Base-by-base conservation (phyloP, 2,797 vertebrate species). In the Crax fasciolata region DNA sequence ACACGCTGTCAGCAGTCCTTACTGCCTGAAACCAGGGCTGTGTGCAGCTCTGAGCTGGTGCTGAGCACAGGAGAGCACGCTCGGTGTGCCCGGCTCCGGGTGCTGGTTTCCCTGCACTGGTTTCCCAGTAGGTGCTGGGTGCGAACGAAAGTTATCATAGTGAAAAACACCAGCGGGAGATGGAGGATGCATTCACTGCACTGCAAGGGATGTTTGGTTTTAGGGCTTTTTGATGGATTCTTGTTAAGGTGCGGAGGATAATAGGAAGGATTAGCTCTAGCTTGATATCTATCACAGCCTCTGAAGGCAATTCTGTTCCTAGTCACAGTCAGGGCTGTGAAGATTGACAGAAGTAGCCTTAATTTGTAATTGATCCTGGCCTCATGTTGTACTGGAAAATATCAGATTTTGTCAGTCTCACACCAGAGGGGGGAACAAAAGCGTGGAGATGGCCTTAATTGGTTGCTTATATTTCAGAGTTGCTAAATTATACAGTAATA, bases 391-490 rank as follows among this genome's bases (percentile, higher is more conserved):
- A 80, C 94, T 77, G 89, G 84, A 84, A 86, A 86, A 97, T 15
- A 81, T 48, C 88, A 63, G 80, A 55, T 93, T 96, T 95, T 95
- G 95, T 90, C 87, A 75, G 84, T 95, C 90, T 93, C 75, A 6
- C 96, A 94, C 84, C 93, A 95, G 85, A 57, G 67, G 74, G 92
- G 86, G 93, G 92, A 82, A 51, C 87, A 96, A 95, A 88, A n/a
- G n/a, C 80, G 30, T 91, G 92, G 94, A 55, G 87, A 46, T 94
- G 87, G 78, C 23, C 95, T 96, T 96, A 96, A 96, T 94, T 97
- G 96, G 85, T 80, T 95, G 87, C 72, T 96, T 97, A 30, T 96
- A 84, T 97, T 97, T 98, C 96, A 95, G 43, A 96, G 90, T 84
- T 92, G 92, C 76, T 95, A 75, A 97, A 94, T 97, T 73, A 91